Evolutionary conservation across 2,888 invertebrate species (phyloP).

Genomic region (Dryadula phaetusa): DNA sequence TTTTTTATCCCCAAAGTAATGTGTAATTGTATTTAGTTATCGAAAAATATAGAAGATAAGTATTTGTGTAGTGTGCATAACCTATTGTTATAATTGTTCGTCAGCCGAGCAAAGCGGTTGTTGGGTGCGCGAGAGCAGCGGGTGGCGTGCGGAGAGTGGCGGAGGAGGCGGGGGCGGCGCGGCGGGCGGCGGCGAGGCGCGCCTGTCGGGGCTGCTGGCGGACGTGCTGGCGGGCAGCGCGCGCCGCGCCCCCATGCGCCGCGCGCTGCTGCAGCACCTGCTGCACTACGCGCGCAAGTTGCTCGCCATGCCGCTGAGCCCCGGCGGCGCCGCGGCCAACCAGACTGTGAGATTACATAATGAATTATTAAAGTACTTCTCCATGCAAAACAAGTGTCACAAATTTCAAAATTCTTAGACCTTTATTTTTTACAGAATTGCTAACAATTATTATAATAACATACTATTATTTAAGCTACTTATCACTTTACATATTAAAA

Average conservation of each 20-base stretch:
- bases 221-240: conserved; percentile 84
- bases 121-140: conserved; percentile 60
- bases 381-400: too few species aligned
- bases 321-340: conserved; percentile 33
- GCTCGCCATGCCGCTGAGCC: conserved; percentile 79
- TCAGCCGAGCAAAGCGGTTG: conserved; percentile 67
- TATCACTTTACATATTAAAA: not conserved
- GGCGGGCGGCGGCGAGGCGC: conserved; percentile 84
- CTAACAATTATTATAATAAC: too few species aligned
- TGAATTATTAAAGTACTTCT: too few species aligned
- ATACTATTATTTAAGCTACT: too few species aligned
- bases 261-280: conserved; percentile 88
- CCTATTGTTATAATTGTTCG: not conserved
- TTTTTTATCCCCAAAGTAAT: too few species aligned
- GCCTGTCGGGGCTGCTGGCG: conserved; percentile 87
- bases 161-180: conserved; percentile 78
- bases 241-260: conserved; percentile 86
- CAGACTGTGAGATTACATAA: conserved; percentile 5
- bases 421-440: too few species aligned
- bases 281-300: conserved; percentile 87
- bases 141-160: conserved; percentile 65
- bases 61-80: too few species aligned
- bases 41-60: too few species aligned
- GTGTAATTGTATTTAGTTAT: too few species aligned
- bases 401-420: too few species aligned